Percentiles rank a stretch among this genome's conserved stretches.
These are phyloP conservation scores for Oceanodroma tethys DNA, from an alignment of 2,113 vertebrate genomes.

Conservation along the genomic window DNA sequence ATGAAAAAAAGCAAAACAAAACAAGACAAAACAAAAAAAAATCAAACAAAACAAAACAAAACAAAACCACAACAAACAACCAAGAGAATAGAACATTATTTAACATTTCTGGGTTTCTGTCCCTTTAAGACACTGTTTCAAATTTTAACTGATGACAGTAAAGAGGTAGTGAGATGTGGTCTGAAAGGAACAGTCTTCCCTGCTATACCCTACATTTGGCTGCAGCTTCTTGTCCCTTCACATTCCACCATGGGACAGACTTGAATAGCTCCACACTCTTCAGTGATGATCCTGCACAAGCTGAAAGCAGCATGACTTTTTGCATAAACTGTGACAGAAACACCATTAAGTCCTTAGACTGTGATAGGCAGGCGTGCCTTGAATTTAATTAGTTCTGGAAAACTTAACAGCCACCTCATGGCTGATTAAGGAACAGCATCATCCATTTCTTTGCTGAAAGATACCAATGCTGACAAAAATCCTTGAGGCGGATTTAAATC, in stretches of 20 bases:
- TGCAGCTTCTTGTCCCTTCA: not conserved
- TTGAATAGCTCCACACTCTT: not conserved
- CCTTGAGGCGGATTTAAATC: not conserved
- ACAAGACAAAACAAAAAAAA: rapidly evolving
- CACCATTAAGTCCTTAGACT: not conserved
- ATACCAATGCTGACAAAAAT: not conserved
- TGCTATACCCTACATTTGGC: not conserved
- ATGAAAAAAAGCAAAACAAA: not conserved
- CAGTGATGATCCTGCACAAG: not conserved
- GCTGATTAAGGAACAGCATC: slow-evolving; percentile 6
- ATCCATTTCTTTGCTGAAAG: not conserved
- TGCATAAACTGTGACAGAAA: not conserved
- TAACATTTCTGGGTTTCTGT: not conserved
- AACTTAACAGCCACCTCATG: slow-evolving; percentile 16
- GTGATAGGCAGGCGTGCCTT: not conserved
- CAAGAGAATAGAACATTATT: not conserved
- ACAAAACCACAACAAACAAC: rapidly evolving
- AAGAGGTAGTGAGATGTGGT: not conserved
- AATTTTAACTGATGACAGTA: not conserved
- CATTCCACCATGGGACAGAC: not conserved
- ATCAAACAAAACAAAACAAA: not conserved
- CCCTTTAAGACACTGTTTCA: not conserved
- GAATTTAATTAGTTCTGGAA: slow-evolving; percentile 13
- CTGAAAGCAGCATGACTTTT: not conserved
- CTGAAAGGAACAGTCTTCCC: not conserved